These are phyloP conservation scores for Idris sp. DNA, from an alignment of 1,140 invertebrate genomes.

Conservation along the genomic window DNA sequence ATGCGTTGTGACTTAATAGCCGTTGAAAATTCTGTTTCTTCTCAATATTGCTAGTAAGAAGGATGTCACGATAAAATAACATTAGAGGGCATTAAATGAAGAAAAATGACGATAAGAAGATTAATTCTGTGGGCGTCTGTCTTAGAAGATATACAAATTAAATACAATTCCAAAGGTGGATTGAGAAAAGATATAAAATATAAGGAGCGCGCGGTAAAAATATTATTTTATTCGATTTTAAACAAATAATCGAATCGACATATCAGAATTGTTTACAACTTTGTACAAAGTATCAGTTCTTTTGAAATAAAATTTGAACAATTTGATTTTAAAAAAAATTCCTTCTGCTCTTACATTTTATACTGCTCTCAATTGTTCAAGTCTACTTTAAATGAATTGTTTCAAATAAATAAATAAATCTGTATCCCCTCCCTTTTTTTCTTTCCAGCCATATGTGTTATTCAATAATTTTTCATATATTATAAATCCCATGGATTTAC, in stretches of 20 bases:
- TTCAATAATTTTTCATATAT: too few relatives aligned
- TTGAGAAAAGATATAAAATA: conserved; percentile 48
- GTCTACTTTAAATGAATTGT: too few relatives aligned
- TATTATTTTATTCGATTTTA: conserved; percentile 53
- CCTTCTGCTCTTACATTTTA: too few relatives aligned
- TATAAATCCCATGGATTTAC: too few relatives aligned
- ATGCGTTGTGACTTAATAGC: conserved; percentile 29
- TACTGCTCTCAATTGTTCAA: too few relatives aligned
- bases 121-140: conserved; percentile 50
- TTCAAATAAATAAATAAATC: too few relatives aligned
- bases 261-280: conserved; percentile 51
- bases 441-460: too few relatives aligned
- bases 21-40: conserved; percentile 37
- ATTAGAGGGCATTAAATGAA: conserved; percentile 50
- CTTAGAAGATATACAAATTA: conserved; percentile 57
- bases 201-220: conserved; percentile 44
- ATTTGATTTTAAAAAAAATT: too few relatives aligned
- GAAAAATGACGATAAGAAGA: conserved; percentile 59
- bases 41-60: conserved; percentile 25
- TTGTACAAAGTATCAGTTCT: conserved; percentile 35
- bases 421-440: too few relatives aligned
- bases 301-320: conserved; percentile 43
- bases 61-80: conserved; percentile 44
- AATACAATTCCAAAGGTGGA: conserved; percentile 53
- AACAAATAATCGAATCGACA: conserved; percentile 56